Evolutionary conservation across 2,113 vertebrate species (phyloP), one percentile per base, ranked within the genome.

Genomic region (Percina caprodes): DNA sequence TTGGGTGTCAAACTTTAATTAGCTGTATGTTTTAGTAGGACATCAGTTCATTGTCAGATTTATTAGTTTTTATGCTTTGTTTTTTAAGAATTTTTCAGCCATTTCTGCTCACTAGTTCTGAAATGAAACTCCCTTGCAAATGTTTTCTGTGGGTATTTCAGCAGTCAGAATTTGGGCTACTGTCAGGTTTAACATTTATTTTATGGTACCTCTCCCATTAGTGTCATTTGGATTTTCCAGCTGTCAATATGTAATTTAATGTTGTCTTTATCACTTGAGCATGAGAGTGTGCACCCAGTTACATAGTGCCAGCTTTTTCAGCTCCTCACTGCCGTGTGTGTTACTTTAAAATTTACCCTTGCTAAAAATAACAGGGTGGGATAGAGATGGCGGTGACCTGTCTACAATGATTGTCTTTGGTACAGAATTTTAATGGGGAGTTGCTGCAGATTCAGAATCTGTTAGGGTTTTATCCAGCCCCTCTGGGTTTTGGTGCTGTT

Each of bases 321-420:
- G 72, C 79, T 79, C 61, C 46, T 75, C n/a, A 30, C 77, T 56
- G 72, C 63, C 21, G 48, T 75, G 66, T 85, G 26, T 80, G 79
- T 79, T 83, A 74, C 80, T 77, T 67, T 82, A 72, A 84, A 82
- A 91, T 89, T 79, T 67, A 86, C 85, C 73, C 67, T 6, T 0
- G 82, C 87, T 92, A 91, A 88, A 93, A 89, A 94, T 92, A 92
- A 89, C 77, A 63, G 24, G 66, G 72, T 73, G 69, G 68, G 71
- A 77, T 75, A 70, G 82, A 90, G 65, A 71, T 81, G 85, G 74
- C 6, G 1, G 61, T 88, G 84, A 90, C 85, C 85, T 90, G 85
- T 85, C 88, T 78, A 46, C 74, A 42, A 45, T 54, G 63, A 83
- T 84, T 79, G 84, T 89, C 74, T 92, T 61, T 7, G 73, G 55